Evolutionary conservation across 1,140 invertebrate genomes (phyloP), one percentile per base, ranked within the genome.

Genomic region (Mya arenaria): DNA sequence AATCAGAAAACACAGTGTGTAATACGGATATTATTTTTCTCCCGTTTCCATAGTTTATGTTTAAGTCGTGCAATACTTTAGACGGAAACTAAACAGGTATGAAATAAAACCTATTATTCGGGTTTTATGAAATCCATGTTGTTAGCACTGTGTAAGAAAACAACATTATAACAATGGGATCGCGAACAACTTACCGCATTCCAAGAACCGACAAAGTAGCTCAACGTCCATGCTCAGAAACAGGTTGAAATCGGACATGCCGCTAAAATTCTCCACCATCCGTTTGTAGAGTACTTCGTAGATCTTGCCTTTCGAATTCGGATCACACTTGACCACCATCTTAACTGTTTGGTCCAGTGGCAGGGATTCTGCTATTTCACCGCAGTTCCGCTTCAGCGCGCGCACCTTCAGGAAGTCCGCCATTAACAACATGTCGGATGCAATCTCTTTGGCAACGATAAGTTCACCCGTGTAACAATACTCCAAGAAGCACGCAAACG

Each of bases 401-500:
- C 17, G 13, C 10, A 75, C 79, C 37, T 65, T 63, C 3, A 82
- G 60, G 30, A 65, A 56, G 30, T 80, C 71, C 19, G 83, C 77
- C 6, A 69, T n/a, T 0, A 85, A 23, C 39, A 72, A 19, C 19
- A 82, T 60, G 23, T 85, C 80, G 8, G 36, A 39, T 0, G 81
- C 62, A 15, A 48, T 71, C 28, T 71, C 48, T 6, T 66, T 39
- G 1, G 5, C 39, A 3, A 79, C 32, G 6, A 48, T 69, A 4
- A 82, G 19, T 23, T 62, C 62, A 0, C 72, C 79, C 1, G 72
- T 69, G 56, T 79, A 82, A 23, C 71, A 62, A 65, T 71, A 87
- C 55, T 72, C 75, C 36, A 87, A 60, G 36, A 85, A 80, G 3
- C 63, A 44, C 13, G 77, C 66, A 69, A 89, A 89, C 1, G 78